A percentile compares a stretch with the other conserved stretches of the same genome.
These are phyloP conservation scores for Bucco capensis DNA, from an alignment of 2,113 vertebrate species.

Conservation along the genomic window DNA sequence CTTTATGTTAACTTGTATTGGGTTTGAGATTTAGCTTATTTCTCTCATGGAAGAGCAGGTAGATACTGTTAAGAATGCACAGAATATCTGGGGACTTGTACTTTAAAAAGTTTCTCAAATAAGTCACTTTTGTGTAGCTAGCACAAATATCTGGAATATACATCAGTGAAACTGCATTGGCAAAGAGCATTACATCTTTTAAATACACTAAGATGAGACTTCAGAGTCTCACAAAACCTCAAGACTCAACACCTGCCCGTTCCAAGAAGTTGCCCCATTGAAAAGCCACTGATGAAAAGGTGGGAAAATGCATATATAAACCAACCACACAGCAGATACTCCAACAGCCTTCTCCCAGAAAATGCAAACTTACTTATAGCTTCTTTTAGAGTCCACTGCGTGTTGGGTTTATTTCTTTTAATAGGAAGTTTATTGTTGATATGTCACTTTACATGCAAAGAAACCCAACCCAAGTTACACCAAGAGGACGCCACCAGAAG, in stretches of 20 bases:
- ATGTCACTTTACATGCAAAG: neutral
- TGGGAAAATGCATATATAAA: rapidly evolving
- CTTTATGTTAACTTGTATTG: neutral
- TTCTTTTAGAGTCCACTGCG: neutral
- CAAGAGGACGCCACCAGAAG: neutral
- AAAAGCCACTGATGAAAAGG: neutral
- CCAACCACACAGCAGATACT: neutral
- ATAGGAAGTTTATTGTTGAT: neutral
- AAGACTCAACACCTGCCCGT: neutral
- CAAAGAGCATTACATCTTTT: neutral
- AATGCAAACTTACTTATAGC: neutral
- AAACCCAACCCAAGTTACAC: neutral
- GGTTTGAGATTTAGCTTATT: neutral
- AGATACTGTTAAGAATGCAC: neutral
- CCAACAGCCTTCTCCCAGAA: neutral
- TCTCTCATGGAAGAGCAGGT: neutral
- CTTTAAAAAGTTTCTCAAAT: neutral
- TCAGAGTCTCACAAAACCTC: neutral
- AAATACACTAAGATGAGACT: neutral
- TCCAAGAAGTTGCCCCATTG: too few species aligned
- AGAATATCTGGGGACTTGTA: too few species aligned
- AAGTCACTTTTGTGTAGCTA: neutral
- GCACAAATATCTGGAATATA: neutral
- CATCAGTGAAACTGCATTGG: rapidly evolving
- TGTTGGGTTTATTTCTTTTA: neutral